Base-by-base conservation (phyloP, 2,113 vertebrate species). In the Panurus biarmicus region DNA sequence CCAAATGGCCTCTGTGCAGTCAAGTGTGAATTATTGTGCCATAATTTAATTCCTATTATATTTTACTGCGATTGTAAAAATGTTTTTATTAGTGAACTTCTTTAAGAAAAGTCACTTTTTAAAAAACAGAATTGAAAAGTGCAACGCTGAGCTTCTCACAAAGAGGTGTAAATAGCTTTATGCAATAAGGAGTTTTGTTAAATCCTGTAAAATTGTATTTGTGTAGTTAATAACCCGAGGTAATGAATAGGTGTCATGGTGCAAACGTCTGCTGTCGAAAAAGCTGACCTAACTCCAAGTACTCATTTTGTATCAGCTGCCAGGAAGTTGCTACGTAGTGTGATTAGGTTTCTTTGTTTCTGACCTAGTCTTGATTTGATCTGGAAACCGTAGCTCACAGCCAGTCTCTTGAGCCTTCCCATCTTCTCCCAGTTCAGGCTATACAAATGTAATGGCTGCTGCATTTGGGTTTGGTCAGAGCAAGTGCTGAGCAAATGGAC, bases 1-100 rank as follows among this genome's bases (percentile, higher is more conserved):
- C 91, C 93, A 96, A 95, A 89, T 87, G 89, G 93, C 93, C 64
- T 87, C 79, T 85, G 66, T 75, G 87, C 89, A 89, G 87, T 87
- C 80, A 79, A 91, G 62, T 87, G 87, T 93, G 89, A 95, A 91
- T 94, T 95, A 96, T 62, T 73, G 67, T 79, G 40, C 74, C 24
- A 33, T 85, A 82, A 94, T 94, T 95, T 95, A 93, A 87, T 93
- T 87, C 91, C 66, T 54, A 48, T 95, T 94, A 56, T 66, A 62
- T 89, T 95, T 82, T 82, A 95, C 33, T 82, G 62, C 53, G 58
- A 79, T 87, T 94, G 48, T 87, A 87, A 83, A 91, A 85, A 66
- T 76, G 71, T 87, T 94, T 93, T 85, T 77, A 56, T 76, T 95
- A 77, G 75, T 51, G 44, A 85, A 47, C 60, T 89, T 79, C 13